Evolutionary conservation across 2,113 vertebrate genomes (phyloP).

Genomic region (Thalassarche chlororhynchos): DNA sequence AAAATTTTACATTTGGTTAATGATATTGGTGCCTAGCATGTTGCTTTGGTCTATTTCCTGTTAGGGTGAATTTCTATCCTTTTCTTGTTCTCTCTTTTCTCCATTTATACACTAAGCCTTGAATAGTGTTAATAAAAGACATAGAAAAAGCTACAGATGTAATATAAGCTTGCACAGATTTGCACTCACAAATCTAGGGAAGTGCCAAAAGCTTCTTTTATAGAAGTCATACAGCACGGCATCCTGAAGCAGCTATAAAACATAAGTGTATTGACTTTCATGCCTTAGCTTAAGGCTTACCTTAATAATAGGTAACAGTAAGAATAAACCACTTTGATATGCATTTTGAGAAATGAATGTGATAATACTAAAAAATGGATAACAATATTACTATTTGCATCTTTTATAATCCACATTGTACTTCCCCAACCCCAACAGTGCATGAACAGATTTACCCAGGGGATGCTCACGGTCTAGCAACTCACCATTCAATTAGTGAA

Average conservation of each 20-base stretch:
- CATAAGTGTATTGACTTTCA: neutral
- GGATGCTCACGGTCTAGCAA: neutral
- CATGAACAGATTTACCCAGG: neutral
- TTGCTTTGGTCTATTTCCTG: neutral
- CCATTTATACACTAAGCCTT: neutral
- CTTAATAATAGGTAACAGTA: neutral
- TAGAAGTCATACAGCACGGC: neutral
- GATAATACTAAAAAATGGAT: neutral
- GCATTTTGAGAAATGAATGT: neutral
- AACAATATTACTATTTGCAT: neutral
- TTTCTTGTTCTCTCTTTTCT: neutral
- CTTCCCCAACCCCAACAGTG: neutral
- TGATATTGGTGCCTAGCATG: neutral
- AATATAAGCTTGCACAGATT: neutral
- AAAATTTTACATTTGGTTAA: neutral
- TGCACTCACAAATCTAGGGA: neutral
- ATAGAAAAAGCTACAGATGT: neutral
- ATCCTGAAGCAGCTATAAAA: neutral
- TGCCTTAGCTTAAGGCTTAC: neutral
- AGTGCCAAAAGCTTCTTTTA: neutral
- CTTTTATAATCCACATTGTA: neutral
- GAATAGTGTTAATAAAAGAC: neutral
- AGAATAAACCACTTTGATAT: neutral
- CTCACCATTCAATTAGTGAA: neutral
- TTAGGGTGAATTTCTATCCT: neutral